Evolutionary conservation across 2,888 invertebrate genomes (phyloP).

Genomic region (Sphaeridia pumilis): DNA sequence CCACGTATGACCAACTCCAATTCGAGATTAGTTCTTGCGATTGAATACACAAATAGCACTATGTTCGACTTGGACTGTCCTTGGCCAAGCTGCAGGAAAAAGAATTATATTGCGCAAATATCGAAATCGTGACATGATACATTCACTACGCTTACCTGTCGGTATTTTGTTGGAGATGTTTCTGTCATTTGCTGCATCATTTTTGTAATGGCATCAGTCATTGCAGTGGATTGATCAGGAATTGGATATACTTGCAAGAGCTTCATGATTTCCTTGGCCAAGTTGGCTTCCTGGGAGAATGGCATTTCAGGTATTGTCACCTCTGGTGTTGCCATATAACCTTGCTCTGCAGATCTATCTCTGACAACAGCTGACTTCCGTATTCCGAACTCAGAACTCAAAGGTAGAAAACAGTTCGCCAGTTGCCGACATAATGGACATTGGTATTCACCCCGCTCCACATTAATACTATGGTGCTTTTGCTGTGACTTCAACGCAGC

Average conservation of each 20-base stretch:
- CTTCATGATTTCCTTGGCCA: conserved; percentile 34
- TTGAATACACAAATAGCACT: conserved; percentile 77
- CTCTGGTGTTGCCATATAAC: conserved; percentile 23
- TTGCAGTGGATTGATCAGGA: conserved; percentile 38
- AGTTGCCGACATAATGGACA: conserved; percentile 91
- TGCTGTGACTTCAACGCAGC: conserved; percentile 68
- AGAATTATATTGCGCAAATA: background rate
- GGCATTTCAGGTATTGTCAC: conserved; percentile 33
- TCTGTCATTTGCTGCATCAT: conserved; percentile 91
- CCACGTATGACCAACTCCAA: conserved; percentile 80
- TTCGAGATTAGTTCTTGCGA: conserved; percentile 83
- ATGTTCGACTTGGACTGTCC: conserved; percentile 59
- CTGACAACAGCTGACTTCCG: conserved; percentile 34
- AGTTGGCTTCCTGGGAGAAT: conserved; percentile 31
- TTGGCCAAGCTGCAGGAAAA: conserved; percentile 41
- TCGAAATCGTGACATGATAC: background rate
- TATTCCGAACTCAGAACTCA: conserved; percentile 37
- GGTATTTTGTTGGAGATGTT: conserved; percentile 68
- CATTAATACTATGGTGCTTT: conserved; percentile 58
- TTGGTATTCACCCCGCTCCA: conserved; percentile 75
- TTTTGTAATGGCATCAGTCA: conserved; percentile 78
- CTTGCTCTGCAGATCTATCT: conserved; percentile 24
- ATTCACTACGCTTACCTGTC: conserved; percentile 41
- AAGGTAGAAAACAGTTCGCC: conserved; percentile 73
- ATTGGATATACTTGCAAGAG: conserved; percentile 35